Percentiles rank a stretch among this genome's conserved stretches.
phyloP scores from a whole-genome alignment of 2,888 invertebrate species.

The Allygus modestus region DNA sequence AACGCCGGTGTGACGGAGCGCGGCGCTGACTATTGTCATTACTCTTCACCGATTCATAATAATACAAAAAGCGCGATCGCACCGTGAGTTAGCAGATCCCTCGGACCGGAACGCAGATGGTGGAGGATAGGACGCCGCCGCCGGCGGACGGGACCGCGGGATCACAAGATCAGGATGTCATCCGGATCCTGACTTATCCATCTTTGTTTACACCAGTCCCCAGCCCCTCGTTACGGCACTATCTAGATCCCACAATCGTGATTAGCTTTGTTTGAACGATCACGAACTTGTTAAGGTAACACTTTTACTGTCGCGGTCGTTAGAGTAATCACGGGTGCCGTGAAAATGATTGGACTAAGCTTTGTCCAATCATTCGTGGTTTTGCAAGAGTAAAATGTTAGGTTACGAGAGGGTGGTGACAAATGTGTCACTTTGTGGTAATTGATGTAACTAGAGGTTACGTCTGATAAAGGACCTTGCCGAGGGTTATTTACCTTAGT shows the following conservation, averaged over 20 bases:
- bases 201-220: neutral
- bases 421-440: no score
- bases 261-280: neutral
- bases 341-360: neutral
- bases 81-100: neutral
- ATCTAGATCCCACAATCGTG: conserved; percentile 22
- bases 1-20: neutral
- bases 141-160: neutral
- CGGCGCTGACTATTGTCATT: conserved; percentile 2
- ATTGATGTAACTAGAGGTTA: no score
- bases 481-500: no score
- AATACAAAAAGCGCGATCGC: conserved; percentile 16
- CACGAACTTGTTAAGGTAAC: conserved; percentile 4
- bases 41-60: conserved; percentile 6
- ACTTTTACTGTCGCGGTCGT: conserved; percentile 18
- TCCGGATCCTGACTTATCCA: neutral
- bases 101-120: neutral
- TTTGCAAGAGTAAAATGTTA: no score
- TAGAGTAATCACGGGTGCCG: conserved; percentile 4
- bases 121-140: neutral
- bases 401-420: no score
- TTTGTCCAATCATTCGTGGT: no score
- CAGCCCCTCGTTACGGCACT: conserved; percentile 20
- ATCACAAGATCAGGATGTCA: conserved; percentile 2
- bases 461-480: no score